These are phyloP conservation scores for Stictocephala bisonia DNA, from an alignment of 2,888 invertebrate species.

Conservation along the genomic window DNA sequence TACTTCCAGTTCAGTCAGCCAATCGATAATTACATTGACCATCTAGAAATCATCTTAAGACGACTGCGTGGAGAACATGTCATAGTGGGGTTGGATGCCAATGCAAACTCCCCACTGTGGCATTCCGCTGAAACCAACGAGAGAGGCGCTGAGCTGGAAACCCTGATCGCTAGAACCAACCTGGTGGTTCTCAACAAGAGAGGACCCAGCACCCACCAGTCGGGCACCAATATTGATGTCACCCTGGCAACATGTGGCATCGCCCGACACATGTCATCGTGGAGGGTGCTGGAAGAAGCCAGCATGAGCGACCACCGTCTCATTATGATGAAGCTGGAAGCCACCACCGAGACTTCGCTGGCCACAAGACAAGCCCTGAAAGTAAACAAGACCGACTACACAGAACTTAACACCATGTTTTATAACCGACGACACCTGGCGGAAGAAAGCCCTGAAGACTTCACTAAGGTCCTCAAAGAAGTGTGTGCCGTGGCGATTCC, in stretches of 20 bases:
- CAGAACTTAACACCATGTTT: not conserved
- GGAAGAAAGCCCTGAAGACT: not conserved
- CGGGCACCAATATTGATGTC: constrained; percentile 24
- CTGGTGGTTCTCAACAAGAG: not conserved
- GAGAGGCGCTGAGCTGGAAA: not conserved
- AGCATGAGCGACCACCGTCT: constrained; percentile 20
- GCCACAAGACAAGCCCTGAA: no score
- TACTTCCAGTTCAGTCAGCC: constrained; percentile 4
- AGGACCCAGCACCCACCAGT: not conserved
- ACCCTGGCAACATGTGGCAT: not conserved
- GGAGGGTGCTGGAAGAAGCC: constrained; percentile 1
- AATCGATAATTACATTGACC: not conserved
- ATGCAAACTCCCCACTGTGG: not conserved
- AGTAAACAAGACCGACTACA: not conserved
- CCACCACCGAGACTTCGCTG: no score
- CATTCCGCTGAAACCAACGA: not conserved
- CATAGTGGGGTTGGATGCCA: constrained; percentile 3
- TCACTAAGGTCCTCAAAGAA: not conserved
- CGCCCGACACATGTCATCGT: not conserved
- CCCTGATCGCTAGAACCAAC: not conserved
- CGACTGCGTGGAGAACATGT: no score
- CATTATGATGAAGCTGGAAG: no score
- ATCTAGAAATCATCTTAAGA: not conserved
- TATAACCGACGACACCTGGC: not conserved
- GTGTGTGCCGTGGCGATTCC: not conserved